These are phyloP conservation scores for Halichoerus grypus DNA, from an alignment of 2,113 vertebrate genomes.

Conservation along the genomic window DNA sequence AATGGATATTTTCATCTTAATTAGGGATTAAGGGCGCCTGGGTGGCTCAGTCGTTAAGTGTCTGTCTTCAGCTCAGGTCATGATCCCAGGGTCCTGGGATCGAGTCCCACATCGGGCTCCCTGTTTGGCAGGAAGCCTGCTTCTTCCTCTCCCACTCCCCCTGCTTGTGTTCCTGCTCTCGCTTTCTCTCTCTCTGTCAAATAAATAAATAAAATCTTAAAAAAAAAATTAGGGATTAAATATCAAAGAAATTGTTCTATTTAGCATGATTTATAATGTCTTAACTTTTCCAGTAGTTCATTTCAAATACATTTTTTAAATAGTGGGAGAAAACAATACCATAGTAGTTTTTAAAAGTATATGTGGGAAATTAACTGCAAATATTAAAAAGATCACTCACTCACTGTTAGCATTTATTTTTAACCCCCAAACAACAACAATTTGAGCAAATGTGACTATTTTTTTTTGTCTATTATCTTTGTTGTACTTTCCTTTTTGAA, in stretches of 20 bases:
- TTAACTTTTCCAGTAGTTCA: slow-evolving; percentile 62
- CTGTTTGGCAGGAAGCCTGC: no score
- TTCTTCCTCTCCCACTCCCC: no score
- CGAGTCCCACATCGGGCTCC: no score
- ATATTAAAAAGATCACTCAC: slow-evolving; percentile 57
- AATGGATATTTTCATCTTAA: slow-evolving; percentile 62
- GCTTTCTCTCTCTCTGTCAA: no score
- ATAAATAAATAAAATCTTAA: no score
- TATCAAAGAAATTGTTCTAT: slow-evolving; percentile 58
- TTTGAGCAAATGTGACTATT: background rate
- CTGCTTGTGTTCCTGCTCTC: no score
- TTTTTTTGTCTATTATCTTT: slow-evolving; percentile 28
- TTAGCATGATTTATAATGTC: slow-evolving; percentile 69
- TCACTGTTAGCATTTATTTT: slow-evolving; percentile 46
- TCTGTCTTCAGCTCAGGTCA: no score
- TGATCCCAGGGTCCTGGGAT: no score
- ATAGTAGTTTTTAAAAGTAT: slow-evolving; percentile 11
- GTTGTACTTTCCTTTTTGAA: slow-evolving; percentile 46
- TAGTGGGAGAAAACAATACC: slow-evolving; percentile 44
- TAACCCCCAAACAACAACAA: background rate
- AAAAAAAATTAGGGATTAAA: slow-evolving; percentile 63
- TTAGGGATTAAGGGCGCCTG: slow-evolving; percentile 51
- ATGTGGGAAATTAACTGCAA: slow-evolving; percentile 50
- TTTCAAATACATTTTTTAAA: slow-evolving; percentile 66
- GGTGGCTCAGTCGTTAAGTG: no score